Evolutionary conservation across 2,888 invertebrate species (phyloP), one percentile per base, ranked within the genome.

Genomic region (Steinernema carpocapsae): DNA sequence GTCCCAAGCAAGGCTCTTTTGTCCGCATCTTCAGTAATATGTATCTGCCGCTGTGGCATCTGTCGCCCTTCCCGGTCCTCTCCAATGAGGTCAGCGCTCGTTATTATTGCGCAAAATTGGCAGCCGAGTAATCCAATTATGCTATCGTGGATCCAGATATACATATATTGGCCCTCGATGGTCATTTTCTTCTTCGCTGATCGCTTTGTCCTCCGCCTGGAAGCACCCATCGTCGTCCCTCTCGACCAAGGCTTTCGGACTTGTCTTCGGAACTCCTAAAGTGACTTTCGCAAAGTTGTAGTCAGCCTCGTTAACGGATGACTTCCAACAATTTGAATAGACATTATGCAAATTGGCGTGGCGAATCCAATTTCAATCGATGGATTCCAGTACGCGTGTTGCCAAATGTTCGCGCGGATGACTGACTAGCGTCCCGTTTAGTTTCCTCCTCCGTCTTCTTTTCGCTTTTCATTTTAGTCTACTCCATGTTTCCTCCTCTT

Each of bases 21-120:
- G 64, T 64, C 7, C n/a, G 12, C 12, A 17, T 10, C 64, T 64
- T 64, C 64, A 64, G 26, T 64, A 64, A 32, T 32, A 64, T 64
- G 64, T 32, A 64, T 17, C 64, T 32, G 32, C 64, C 26, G 64
- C 64, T 1, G 64, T 26, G 64, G 64, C 64, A 64, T 64, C 64
- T 64, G 64, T 64, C 64, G 64, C 64, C 64, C 64, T 64, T 64
- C 64, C 64, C 64, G 64, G 29, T 32, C 48, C 48, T 17, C 64
- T 6, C 64, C 64, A 64, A 64, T 64, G 64, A 64, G 64, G 64
- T 64, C 64, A 64, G 37, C 64, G 32, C 64, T 64, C 64, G 64
- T 64, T 64, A 64, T 64, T 64, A 64, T 64, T 64, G 64, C 64
- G 64, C 64, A 64, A 64, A 64, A 64, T 64, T 64, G 64, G 64